Evolutionary conservation across 2,797 vertebrate species (phyloP).

Genomic region (Martes flavigula): DNA sequence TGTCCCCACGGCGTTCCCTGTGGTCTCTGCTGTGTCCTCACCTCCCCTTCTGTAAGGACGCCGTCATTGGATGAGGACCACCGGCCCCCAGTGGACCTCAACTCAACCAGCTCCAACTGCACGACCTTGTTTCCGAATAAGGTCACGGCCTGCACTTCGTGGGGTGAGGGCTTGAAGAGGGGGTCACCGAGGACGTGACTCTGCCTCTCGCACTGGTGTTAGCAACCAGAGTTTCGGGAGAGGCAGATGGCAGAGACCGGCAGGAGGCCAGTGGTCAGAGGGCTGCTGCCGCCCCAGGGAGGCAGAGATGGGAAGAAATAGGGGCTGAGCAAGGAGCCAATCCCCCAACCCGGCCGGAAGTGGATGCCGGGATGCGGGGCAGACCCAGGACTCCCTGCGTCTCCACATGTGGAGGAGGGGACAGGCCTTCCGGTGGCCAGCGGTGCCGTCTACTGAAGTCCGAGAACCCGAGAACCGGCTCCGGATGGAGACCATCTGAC

Average conservation of each 20-base stretch:
- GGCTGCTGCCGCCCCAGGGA: not conserved
- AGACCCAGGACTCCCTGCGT: not conserved
- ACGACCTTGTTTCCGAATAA: not conserved
- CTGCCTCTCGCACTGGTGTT: not conserved
- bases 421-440: not conserved
- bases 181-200: not conserved
- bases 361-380: not conserved
- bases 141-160: not conserved
- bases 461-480: not conserved
- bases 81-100: rapidly evolving
- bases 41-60: not conserved
- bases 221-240: not conserved
- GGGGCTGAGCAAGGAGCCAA: not conserved
- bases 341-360: not conserved
- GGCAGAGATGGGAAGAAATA: not conserved
- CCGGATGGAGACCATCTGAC: too few species aligned
- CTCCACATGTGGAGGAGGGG: not conserved
- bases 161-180: not conserved
- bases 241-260: not conserved
- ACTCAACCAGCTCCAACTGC: not conserved
- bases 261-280: not conserved
- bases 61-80: not conserved
- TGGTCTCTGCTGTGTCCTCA: not conserved
- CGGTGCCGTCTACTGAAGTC: not conserved
- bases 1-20: rapidly evolving